Conservation (phyloP, 2,797 vertebrate species). For the Spinus pinus region DNA sequence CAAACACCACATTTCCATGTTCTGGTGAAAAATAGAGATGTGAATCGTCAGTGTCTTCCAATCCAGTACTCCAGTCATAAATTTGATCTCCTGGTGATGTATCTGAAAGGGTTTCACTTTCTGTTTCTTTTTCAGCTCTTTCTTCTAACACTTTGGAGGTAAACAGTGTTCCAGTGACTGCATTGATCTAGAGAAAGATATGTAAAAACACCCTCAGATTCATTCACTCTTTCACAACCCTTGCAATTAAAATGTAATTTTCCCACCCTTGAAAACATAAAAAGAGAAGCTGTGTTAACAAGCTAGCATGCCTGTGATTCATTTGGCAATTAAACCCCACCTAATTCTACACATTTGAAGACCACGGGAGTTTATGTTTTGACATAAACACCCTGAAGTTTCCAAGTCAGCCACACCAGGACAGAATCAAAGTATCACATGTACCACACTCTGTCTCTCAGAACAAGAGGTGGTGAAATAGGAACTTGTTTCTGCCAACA, state of each 20-base stretch:
- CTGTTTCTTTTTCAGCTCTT: slow-evolving; percentile 85
- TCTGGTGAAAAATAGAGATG: slow-evolving; percentile 95
- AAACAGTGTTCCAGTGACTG: slow-evolving; percentile 90
- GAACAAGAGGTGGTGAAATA: not conserved
- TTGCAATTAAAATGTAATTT: not conserved
- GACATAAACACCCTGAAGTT: accelerated
- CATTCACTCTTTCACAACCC: not conserved
- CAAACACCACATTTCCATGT: slow-evolving; percentile 93
- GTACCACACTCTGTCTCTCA: not conserved
- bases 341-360: not conserved
- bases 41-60: slow-evolving; percentile 91
- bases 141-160: slow-evolving; percentile 95
- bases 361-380: not conserved
- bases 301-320: not conserved
- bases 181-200: slow-evolving; percentile 85
- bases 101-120: slow-evolving; percentile 18
- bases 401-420: not conserved
- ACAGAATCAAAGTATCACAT: not conserved
- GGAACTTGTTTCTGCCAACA: not conserved
- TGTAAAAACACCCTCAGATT: not conserved
- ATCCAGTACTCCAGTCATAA: slow-evolving; percentile 93
- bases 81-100: slow-evolving; percentile 77
- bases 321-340: not conserved
- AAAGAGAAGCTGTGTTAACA: not conserved
- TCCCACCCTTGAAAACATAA: not conserved